phyloP scores from a whole-genome alignment of 1,140 invertebrate species.

The Ctenoplectra terminalis region DNA sequence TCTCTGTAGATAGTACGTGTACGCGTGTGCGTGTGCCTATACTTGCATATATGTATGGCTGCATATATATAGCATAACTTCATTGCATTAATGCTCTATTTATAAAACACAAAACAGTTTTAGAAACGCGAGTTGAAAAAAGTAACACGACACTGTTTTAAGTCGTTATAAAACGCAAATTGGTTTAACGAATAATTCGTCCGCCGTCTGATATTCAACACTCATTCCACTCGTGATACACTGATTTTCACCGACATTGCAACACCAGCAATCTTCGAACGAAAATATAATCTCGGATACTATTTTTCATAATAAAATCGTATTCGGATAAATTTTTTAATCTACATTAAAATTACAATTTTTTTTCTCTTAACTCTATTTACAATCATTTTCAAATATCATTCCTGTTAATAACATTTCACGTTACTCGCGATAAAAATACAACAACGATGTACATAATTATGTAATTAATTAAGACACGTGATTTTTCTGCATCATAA shows the following conservation, averaged over 20 bases:
- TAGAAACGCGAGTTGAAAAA: constrained; percentile 35
- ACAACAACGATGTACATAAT: background rate
- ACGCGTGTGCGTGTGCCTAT: background rate
- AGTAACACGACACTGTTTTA: background rate
- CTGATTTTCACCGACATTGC: background rate
- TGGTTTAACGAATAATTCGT: background rate
- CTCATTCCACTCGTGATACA: background rate
- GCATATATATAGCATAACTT: constrained; percentile 3
- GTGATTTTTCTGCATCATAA: background rate
- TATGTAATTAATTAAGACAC: background rate
- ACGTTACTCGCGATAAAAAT: background rate
- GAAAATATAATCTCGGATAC: background rate
- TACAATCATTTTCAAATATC: background rate
- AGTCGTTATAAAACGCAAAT: background rate
- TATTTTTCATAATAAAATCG: background rate
- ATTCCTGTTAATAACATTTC: background rate
- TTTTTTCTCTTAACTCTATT: background rate
- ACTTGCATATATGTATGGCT: background rate
- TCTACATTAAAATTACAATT: background rate
- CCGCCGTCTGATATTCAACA: background rate
- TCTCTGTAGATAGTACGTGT: background rate
- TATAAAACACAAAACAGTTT: constrained; percentile 32
- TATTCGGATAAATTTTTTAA: background rate
- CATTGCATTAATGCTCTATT: constrained; percentile 41
- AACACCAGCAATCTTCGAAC: background rate